Percentiles rank a stretch among this genome's conserved stretches.
Conservation (phyloP, 1,140 invertebrate species). For the Sminthurinus signatus region DNA sequence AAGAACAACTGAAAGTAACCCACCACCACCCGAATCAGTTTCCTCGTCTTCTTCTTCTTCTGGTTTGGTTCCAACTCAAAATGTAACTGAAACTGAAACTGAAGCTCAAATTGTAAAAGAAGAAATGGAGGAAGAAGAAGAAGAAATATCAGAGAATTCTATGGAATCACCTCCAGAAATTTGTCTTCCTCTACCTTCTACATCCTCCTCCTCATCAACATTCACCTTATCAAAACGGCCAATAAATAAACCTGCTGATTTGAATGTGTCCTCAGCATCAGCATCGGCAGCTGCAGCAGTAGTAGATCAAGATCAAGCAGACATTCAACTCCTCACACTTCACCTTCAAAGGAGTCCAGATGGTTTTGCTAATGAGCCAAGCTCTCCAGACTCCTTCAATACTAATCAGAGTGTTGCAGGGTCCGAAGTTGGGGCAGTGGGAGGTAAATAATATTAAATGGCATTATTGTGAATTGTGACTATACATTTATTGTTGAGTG, state of each 20-base stretch:
- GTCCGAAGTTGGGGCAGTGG: constrained; percentile 29
- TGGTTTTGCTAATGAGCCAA: constrained; percentile 28
- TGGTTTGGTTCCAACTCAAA: neutral
- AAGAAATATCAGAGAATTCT: neutral
- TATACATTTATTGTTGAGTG: no score
- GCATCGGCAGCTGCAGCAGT: neutral
- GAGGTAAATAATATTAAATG: no score
- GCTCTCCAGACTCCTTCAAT: constrained; percentile 39
- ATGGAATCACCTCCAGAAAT: neutral
- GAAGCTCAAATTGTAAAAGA: neutral
- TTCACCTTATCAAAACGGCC: neutral
- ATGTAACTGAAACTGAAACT: neutral
- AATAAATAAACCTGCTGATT: constrained; percentile 22
- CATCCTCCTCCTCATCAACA: no score
- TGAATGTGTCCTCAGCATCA: constrained; percentile 16
- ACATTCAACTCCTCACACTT: constrained; percentile 17
- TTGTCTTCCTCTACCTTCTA: neutral
- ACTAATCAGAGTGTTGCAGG: constrained; percentile 41
- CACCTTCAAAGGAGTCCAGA: constrained; percentile 20
- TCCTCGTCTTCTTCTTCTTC: neutral
- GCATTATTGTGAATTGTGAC: no score
- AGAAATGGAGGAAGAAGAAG: neutral
- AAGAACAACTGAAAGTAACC: no score
- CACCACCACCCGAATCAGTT: no score
- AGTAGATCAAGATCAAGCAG: constrained; percentile 15